Percentiles rank a stretch among this genome's conserved stretches.
phyloP scores from a whole-genome alignment of 2,888 invertebrate genomes.

The Troides oblongomaculatus region DNA sequence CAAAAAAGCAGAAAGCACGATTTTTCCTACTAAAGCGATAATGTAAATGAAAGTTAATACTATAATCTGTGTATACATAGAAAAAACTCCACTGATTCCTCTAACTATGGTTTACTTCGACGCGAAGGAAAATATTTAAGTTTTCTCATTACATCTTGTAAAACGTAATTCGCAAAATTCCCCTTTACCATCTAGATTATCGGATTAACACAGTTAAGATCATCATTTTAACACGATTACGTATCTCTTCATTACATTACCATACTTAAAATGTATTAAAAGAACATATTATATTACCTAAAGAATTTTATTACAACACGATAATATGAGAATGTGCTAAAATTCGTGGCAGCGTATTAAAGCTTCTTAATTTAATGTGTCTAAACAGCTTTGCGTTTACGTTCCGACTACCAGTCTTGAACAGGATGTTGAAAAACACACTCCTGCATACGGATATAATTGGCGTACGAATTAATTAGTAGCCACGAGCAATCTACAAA shows the following conservation, averaged over 20 bases:
- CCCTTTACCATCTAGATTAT: not conserved
- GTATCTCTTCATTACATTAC: slow-evolving; percentile 3
- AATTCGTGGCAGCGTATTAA: slow-evolving; percentile 12
- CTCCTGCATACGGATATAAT: slow-evolving; percentile 20
- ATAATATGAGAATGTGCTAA: slow-evolving; percentile 19
- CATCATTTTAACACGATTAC: not conserved
- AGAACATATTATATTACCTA: slow-evolving; percentile 3
- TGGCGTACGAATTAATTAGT: slow-evolving; percentile 28
- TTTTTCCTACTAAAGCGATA: no score
- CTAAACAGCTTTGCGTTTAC: slow-evolving; percentile 23
- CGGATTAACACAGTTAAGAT: slow-evolving; percentile 1
- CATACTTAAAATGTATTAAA: not conserved
- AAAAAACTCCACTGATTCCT: not conserved
- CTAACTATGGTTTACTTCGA: not conserved
- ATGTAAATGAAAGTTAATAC: no score
- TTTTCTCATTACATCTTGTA: not conserved
- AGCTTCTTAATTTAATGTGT: slow-evolving; percentile 25
- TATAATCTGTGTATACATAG: not conserved
- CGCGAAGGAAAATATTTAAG: not conserved
- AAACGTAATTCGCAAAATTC: not conserved
- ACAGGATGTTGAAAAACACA: slow-evolving; percentile 31
- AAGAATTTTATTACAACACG: slow-evolving; percentile 7
- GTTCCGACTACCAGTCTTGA: slow-evolving; percentile 29
- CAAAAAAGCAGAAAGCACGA: no score
- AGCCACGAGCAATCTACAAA: slow-evolving; percentile 7